These are phyloP conservation scores for Stictonetta naevosa DNA, from an alignment of 2,113 vertebrate species.

Conservation along the genomic window DNA sequence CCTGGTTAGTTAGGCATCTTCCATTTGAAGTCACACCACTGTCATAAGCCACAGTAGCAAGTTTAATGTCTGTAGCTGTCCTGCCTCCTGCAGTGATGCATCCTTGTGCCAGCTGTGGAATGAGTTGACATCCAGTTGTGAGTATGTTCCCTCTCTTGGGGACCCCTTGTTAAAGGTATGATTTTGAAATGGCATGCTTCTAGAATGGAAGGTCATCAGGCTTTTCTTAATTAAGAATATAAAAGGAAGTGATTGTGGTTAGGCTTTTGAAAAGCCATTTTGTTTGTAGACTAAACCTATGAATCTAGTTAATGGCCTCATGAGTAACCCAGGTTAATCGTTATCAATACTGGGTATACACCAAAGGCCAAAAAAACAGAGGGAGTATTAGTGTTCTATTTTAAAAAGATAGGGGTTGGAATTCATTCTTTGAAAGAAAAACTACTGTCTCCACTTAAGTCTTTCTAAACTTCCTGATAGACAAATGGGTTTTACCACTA, in stretches of 20 bases:
- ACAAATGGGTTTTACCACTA: neutral
- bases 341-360: neutral
- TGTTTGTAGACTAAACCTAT: neutral
- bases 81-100: neutral
- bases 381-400: neutral
- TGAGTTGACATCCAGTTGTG: neutral
- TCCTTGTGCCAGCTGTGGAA: neutral
- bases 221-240: neutral
- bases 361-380: neutral
- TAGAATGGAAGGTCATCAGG: neutral
- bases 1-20: neutral
- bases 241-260: neutral
- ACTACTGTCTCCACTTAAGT: neutral
- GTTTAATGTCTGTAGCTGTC: neutral
- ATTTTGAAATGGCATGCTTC: neutral
- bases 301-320: neutral
- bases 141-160: neutral
- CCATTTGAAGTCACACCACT: neutral
- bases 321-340: neutral
- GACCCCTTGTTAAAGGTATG: neutral
- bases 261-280: neutral
- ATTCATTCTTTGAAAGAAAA: neutral
- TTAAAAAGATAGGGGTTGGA: neutral
- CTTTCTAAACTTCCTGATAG: neutral
- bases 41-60: neutral